Percentiles rank a stretch among this genome's conserved stretches.
These are phyloP conservation scores for Nesogale talazaci DNA, from an alignment of 2,113 vertebrate genomes.

Conservation along the genomic window DNA sequence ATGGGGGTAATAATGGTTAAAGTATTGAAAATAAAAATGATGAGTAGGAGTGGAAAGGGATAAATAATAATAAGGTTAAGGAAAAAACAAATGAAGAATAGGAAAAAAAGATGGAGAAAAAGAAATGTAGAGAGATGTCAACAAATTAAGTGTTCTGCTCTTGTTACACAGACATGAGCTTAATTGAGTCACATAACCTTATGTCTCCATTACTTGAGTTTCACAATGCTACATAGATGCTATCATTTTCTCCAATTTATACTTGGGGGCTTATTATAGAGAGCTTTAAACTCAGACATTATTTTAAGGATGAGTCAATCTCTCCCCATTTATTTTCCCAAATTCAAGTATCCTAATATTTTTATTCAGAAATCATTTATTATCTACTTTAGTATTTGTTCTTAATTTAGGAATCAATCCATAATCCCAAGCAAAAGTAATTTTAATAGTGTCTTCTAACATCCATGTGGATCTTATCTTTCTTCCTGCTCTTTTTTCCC, in stretches of 20 bases:
- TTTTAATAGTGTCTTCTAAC: no score
- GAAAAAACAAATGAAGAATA: neutral
- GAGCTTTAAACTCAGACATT: no score
- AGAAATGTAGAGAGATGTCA: neutral
- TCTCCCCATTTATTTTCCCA: accelerated
- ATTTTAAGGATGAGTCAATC: neutral
- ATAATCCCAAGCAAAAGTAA: no score
- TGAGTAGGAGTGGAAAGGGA: neutral
- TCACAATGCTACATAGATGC: no score
- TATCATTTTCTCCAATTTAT: neutral
- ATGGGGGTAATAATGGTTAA: neutral
- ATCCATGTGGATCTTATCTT: no score
- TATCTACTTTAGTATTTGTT: neutral
- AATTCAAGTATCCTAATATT: neutral
- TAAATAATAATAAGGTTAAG: neutral
- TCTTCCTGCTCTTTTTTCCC: no score
- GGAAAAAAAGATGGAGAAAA: neutral
- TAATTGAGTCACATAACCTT: neutral
- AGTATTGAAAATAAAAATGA: neutral
- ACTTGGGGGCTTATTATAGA: no score
- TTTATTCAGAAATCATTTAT: neutral
- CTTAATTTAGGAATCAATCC: neutral
- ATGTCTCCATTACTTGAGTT: no score
- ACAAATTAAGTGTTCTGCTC: no score
- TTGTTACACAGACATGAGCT: neutral